Evolutionary conservation across 2,113 vertebrate species (phyloP), one percentile per base, ranked within the genome.

Genomic region (Xyrauchen texanus): DNA sequence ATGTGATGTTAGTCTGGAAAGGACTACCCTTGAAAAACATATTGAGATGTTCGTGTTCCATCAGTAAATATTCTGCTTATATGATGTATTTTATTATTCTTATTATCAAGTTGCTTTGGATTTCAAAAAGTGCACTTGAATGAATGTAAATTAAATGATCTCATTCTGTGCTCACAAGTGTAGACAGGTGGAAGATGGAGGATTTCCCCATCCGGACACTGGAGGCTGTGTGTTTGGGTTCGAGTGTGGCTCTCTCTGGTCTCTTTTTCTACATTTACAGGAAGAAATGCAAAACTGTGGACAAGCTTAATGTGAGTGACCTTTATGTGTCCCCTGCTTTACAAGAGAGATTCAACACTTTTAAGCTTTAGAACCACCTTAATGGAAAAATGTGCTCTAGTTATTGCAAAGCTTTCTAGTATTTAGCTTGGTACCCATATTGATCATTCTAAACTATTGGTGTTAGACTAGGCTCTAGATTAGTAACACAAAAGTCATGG

Each of bases 191-290:
- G 15, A 81, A 47, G n/a, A 93, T 93, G 92, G 91, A 93, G 51
- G 86, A 85, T 53, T 91, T 90, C 82, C 70, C 86, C 0, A 67
- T 92, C 7, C 89, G 80, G 0, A 65, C 89, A 0, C 68, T 90
- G 62, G 94, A 96, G 80, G 88, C 90, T 6, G 77, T 94, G 8
- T 93, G 93, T 81, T 84, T 95, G 49, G 94, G 94, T 15, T 90
- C 93, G 79, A 95, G 94, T 85, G 58, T 96, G 0, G 91, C 93
- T 51, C 76, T 95, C 65, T 94, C 95, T 5, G 90, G 94, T 6
- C 77, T 95, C 62, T 95, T 92, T 82, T 96, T 92, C 79, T 95
- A 94, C 83, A 60, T 94, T 62, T 94, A 96, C 83, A 91, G 85
- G 68, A 94, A 85, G 88, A 95, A 91, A 81, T 86, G 83, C 80